Base-by-base conservation (phyloP, 2,888 invertebrate species). In the Bombylius major region DNA sequence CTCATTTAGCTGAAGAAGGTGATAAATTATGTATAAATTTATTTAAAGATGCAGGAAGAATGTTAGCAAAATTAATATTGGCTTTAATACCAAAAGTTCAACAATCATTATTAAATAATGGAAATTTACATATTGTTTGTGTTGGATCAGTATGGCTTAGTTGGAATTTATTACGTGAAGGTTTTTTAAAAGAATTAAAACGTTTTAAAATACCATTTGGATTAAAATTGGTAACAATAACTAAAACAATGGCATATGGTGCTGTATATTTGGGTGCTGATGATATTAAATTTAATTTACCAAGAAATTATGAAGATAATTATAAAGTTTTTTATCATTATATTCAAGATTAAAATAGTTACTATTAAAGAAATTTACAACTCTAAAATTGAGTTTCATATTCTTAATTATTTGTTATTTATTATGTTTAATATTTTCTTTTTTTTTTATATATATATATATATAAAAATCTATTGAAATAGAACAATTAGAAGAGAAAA, bases 71-170 rank as follows among this genome's bases (percentile, higher is more conserved):
- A 53, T 82, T 84, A 66, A 76, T 92, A 12, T 69, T 78, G 6
- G 84, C 88, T 1, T 71, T 86, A 44, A 70, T 79, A 36, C 77
- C 78, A 4, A 80, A 81, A 64, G 84, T 86, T 12, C 73, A 82
- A 52, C 66, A 81, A 74, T 77, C 77, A 58, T 69, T 76, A 31
- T 67, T 72, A 0, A 61, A 65, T 34, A 65, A 65, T 1, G 72
- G 72, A 3, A 68, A 71, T 23, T 61, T 93, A 47, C 81, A 83
- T 51, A 81, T 97, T 0, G 84, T 94, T 0, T 96, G 95, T 69
- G 91, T 96, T 0, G 97, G 97, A 0, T 94, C 94, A 0, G 94
- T 98, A 1, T 98, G 93, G 90, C 82, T 88, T 60, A 95, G 95
- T 68, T 98, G 95, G 94, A 76, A 82, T 5, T 78, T 87, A 34